A percentile compares a stretch with the other conserved stretches of the same genome.
Evolutionary conservation across 2,888 invertebrate genomes (phyloP).

Genomic region (Orthosia gothica): DNA sequence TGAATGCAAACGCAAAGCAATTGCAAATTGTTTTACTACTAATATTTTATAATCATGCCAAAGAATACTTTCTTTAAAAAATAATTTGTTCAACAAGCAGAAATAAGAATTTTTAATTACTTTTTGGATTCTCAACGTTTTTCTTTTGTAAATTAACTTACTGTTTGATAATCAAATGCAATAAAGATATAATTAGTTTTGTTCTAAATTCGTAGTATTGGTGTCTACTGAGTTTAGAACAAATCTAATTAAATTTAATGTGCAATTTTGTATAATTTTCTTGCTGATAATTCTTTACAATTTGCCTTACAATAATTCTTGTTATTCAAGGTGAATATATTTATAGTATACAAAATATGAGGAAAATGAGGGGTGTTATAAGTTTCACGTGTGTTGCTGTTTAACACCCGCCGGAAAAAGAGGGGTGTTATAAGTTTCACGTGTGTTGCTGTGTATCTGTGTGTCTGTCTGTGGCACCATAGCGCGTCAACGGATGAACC

Average conservation of each 20-base stretch:
- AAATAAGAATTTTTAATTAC: constrained; percentile 30
- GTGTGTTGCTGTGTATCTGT: too few species aligned
- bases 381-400: too few species aligned
- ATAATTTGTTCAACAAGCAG: constrained; percentile 17
- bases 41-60: constrained; percentile 13
- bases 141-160: constrained; percentile 15
- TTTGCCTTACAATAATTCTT: too few species aligned
- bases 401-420: too few species aligned
- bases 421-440: too few species aligned
- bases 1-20: constrained; percentile 15
- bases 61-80: constrained; percentile 1
- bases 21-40: not conserved
- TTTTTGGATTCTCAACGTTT: constrained; percentile 3
- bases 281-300: not conserved
- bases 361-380: too few species aligned
- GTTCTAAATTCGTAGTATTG: not conserved
- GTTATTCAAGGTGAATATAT: not conserved
- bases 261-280: not conserved
- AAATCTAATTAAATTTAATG: constrained; percentile 18
- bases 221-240: constrained; percentile 5
- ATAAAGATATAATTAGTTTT: too few species aligned
- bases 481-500: too few species aligned
- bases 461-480: too few species aligned
- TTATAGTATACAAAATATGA: not conserved
- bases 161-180: constrained; percentile 25